Evolutionary conservation across 2,797 vertebrate genomes (phyloP).

Genomic region (Garrulus glandarius): DNA sequence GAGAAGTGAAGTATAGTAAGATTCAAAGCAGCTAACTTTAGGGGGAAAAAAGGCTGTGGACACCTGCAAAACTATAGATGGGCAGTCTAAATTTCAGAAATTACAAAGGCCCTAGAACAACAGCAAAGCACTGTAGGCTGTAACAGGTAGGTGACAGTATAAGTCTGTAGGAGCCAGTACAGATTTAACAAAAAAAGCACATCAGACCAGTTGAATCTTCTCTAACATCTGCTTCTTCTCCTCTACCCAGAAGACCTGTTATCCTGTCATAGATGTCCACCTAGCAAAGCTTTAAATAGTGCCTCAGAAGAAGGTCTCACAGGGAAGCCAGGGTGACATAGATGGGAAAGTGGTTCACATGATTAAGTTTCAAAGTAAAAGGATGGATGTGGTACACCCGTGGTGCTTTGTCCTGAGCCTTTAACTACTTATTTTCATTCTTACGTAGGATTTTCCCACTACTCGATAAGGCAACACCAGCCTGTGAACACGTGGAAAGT

Average conservation of each 20-base stretch:
- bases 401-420: neutral
- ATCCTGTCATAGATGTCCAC: neutral
- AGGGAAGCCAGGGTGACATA: neutral
- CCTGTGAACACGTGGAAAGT: neutral
- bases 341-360: neutral
- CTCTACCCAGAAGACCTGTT: neutral
- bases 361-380: neutral
- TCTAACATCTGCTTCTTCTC: neutral
- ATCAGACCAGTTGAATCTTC: neutral
- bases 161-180: neutral
- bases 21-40: neutral
- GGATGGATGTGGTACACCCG: accelerated
- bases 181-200: neutral
- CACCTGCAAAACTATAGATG: neutral
- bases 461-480: neutral
- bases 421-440: neutral
- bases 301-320: neutral
- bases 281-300: neutral
- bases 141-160: neutral
- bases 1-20: neutral
- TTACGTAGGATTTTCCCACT: neutral
- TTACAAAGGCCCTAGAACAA: neutral
- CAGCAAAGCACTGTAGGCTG: neutral
- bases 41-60: accelerated
- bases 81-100: neutral